These are phyloP conservation scores for Anolis apletophallus DNA, from an alignment of 2,797 vertebrate genomes.

Conservation along the genomic window DNA sequence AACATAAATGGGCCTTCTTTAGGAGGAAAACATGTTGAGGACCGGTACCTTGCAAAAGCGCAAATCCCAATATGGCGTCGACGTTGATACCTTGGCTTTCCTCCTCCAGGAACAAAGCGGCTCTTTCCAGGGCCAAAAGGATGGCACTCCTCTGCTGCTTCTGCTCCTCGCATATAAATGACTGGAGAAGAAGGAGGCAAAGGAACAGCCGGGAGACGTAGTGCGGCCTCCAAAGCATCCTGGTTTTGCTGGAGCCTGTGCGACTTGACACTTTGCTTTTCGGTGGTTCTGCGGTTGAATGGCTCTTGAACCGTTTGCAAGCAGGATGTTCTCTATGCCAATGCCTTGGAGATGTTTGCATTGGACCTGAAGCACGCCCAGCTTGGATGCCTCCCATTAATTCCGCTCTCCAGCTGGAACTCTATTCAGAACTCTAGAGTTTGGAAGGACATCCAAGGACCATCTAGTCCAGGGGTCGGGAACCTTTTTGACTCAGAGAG, in stretches of 20 bases:
- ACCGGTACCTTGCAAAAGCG: constrained; percentile 82
- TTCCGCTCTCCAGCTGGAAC: neutral
- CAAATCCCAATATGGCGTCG: constrained; percentile 85
- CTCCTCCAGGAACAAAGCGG: constrained; percentile 80
- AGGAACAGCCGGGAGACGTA: neutral
- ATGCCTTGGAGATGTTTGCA: neutral
- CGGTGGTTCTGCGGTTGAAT: no score
- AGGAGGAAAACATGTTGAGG: no score
- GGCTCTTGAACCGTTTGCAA: neutral
- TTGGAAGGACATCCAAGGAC: no score
- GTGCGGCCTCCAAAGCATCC: constrained; percentile 55
- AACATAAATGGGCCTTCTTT: no score
- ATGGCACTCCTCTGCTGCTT: constrained; percentile 44
- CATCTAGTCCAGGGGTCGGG: no score
- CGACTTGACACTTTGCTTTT: no score
- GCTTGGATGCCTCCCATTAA: neutral
- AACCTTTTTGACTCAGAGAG: no score
- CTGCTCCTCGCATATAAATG: constrained; percentile 23
- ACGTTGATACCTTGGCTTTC: constrained; percentile 83
- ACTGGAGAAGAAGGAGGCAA: neutral
- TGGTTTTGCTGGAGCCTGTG: neutral
- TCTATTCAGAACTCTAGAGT: no score
- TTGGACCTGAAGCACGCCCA: neutral
- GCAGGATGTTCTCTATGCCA: neutral
- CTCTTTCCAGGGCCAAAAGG: constrained; percentile 78